phyloP scores from a whole-genome alignment of 2,113 vertebrate species.

The Cyphomyrus plagiostoma region DNA sequence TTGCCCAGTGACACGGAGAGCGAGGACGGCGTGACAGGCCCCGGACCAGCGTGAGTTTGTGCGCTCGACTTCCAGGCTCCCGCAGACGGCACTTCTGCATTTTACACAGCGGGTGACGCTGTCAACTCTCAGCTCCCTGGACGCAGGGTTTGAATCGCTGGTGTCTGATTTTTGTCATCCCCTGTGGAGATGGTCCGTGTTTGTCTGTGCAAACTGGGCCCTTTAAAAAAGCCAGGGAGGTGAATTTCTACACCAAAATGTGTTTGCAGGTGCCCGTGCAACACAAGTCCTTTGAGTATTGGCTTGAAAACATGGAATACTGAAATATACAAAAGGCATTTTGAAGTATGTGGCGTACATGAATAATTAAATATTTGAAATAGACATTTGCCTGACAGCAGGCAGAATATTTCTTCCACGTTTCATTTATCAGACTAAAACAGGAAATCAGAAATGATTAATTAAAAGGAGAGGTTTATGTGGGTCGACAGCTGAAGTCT shows the following conservation, averaged over 20 bases:
- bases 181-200: not conserved
- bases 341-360: not conserved
- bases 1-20: slow-evolving; percentile 16
- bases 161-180: not conserved
- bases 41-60: not conserved
- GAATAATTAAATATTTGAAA: not conserved
- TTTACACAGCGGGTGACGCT: not conserved
- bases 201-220: not conserved
- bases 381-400: not conserved
- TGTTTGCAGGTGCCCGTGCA: not conserved
- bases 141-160: not conserved
- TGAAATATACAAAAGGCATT: not conserved
- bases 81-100: not conserved
- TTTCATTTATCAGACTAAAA: not conserved
- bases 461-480: not conserved
- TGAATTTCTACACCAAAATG: not conserved
- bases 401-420: not conserved
- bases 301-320: not conserved
- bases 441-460: not conserved
- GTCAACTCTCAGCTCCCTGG: not conserved
- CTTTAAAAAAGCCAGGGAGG: not conserved
- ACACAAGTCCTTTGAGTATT: not conserved
- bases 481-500: not conserved
- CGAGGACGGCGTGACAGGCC: not conserved
- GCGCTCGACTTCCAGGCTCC: not conserved